Conservation (phyloP, 2,888 invertebrate genomes). For the Lordiphosa fenestrarum region DNA sequence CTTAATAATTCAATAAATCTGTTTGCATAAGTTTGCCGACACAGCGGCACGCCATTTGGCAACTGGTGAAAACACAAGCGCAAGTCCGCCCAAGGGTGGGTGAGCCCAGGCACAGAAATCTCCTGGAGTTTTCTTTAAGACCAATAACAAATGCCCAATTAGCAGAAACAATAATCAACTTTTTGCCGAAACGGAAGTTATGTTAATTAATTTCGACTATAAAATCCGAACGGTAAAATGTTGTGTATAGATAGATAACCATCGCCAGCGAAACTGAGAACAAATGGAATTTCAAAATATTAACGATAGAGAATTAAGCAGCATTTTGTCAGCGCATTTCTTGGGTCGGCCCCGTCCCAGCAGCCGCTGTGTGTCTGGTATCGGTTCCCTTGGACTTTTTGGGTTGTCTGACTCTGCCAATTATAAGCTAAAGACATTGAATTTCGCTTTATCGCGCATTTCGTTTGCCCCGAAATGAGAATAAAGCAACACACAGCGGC, state of each 20-base stretch:
- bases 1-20: conserved; percentile 23
- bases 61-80: conserved; percentile 38
- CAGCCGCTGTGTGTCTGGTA: conserved; percentile 52
- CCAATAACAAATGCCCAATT: conserved; percentile 49
- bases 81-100: conserved; percentile 27
- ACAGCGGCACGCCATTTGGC: conserved; percentile 29
- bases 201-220: conserved; percentile 61
- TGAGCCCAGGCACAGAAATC: too few species aligned
- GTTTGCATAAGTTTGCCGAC: conserved; percentile 13
- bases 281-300: conserved; percentile 57
- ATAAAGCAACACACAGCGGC: conserved; percentile 31
- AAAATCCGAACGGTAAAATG: conserved; percentile 24
- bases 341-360: conserved; percentile 14
- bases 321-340: conserved; percentile 51
- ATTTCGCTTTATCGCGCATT: conserved; percentile 72
- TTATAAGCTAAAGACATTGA: conserved; percentile 74
- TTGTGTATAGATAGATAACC: conserved; percentile 42
- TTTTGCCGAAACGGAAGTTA: conserved; percentile 62
- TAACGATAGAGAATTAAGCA: conserved; percentile 71
- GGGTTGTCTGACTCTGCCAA: conserved; percentile 57
- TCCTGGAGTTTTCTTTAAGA: conserved; percentile 6
- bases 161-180: conserved; percentile 48
- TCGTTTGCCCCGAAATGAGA: conserved; percentile 45
- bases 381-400: conserved; percentile 35
- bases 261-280: conserved; percentile 46